Evolutionary conservation across 2,888 invertebrate species (phyloP).

Genomic region (Leptinotarsa tumamoca): DNA sequence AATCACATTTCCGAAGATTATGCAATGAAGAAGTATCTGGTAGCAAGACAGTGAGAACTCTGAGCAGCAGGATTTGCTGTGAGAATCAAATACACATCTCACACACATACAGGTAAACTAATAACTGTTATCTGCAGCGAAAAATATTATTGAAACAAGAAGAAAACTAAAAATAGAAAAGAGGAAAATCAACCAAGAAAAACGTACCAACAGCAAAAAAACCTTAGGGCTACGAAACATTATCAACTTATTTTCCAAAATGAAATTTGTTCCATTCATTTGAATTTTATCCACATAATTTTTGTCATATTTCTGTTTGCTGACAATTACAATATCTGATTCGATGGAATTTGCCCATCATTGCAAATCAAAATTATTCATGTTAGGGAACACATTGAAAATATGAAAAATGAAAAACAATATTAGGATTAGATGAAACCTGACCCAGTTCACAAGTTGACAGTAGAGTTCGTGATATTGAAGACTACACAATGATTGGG

Average conservation of each 20-base stretch:
- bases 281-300: neutral
- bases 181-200: neutral
- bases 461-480: neutral
- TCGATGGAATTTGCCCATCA: neutral
- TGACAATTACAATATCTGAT: neutral
- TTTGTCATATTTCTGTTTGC: neutral
- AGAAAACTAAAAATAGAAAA: neutral
- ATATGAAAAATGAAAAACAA: neutral
- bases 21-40: neutral
- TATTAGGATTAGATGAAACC: neutral
- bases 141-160: neutral
- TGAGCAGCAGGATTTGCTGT: neutral
- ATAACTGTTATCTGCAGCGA: neutral
- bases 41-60: neutral
- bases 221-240: neutral
- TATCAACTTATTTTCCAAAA: neutral
- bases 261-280: neutral
- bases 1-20: neutral
- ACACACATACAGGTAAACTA: neutral
- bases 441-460: neutral
- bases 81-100: neutral
- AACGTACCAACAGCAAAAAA: neutral
- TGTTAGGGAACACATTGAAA: neutral
- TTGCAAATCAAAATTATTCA: neutral
- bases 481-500: neutral